Percentiles rank a stretch among this genome's conserved stretches.
phyloP scores from a whole-genome alignment of 1,140 invertebrate species.

The Neodiprion lecontei region DNA sequence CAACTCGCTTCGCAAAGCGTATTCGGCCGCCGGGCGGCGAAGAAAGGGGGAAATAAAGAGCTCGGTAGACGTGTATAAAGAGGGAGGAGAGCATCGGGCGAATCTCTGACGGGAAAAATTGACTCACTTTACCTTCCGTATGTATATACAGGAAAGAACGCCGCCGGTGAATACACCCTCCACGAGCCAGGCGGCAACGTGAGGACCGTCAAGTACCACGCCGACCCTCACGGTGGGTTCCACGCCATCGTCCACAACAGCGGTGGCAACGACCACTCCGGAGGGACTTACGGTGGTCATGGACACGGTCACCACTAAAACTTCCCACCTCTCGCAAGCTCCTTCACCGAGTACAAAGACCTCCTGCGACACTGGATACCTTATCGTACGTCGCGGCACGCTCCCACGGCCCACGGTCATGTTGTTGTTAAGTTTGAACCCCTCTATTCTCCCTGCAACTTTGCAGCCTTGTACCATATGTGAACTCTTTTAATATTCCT shows the following conservation, averaged over 20 bases:
- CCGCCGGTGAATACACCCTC: conserved; percentile 75
- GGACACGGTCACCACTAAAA: conserved; percentile 23
- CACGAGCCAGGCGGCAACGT: conserved; percentile 81
- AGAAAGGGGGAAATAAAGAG: too few species aligned
- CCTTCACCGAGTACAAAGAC: not conserved
- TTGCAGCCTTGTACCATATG: too few species aligned
- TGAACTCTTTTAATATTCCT: too few species aligned
- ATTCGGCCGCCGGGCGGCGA: not conserved
- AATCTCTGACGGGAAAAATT: not conserved
- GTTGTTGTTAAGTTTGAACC: not conserved
- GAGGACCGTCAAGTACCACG: conserved; percentile 78
- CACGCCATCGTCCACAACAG: conserved; percentile 77
- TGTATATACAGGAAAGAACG: conserved; percentile 41
- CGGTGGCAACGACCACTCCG: conserved; percentile 61
- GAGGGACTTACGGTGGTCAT: conserved; percentile 49
- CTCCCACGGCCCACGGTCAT: not conserved
- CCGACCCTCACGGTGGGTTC: conserved; percentile 81
- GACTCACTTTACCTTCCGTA: not conserved
- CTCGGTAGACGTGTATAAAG: too few species aligned
- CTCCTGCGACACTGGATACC: not conserved
- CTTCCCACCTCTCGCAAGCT: not conserved
- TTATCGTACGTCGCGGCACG: too few species aligned
- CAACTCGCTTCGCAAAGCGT: not conserved
- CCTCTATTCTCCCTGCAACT: too few species aligned
- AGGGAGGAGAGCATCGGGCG: not conserved